These are phyloP conservation scores for Harpagifer antarcticus DNA, from an alignment of 2,797 vertebrate species.

Conservation along the genomic window DNA sequence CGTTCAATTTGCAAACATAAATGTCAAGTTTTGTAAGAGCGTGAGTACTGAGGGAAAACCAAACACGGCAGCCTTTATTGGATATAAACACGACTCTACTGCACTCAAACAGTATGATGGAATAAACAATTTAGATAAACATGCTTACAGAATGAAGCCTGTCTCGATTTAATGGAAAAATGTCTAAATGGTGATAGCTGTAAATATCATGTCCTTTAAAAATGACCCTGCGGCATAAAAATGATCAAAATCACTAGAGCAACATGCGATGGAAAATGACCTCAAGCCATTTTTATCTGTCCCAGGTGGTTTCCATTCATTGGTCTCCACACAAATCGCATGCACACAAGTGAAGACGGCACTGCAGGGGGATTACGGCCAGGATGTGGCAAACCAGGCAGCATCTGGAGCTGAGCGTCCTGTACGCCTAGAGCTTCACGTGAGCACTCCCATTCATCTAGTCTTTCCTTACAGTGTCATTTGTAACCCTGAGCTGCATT, in stretches of 20 bases:
- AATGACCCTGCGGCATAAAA: conserved; percentile 10
- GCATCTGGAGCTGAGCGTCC: conserved; percentile 74
- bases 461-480: conserved; percentile 45
- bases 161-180: conserved; percentile 34
- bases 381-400: conserved; percentile 75
- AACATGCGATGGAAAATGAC: conserved; percentile 64
- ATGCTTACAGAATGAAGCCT: conserved; percentile 25
- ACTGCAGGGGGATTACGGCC: conserved; percentile 65
- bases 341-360: conserved; percentile 22
- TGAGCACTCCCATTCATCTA: conserved; percentile 61
- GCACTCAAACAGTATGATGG: conserved; percentile 51
- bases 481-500: conserved; percentile 30
- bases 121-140: conserved; percentile 66
- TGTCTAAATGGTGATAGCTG: conserved; percentile 33
- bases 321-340: conserved; percentile 28
- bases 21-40: conserved; percentile 41
- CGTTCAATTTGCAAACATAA: conserved; percentile 51
- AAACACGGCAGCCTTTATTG: conserved; percentile 63
- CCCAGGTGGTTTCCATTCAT: conserved; percentile 79
- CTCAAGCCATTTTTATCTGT: conserved; percentile 52
- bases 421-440: conserved; percentile 52
- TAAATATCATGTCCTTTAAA: conserved; percentile 45
- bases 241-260: conserved; percentile 39
- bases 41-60: conserved; percentile 27
- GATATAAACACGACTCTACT: conserved; percentile 57